These are phyloP conservation scores for Regulus satrapa DNA, from an alignment of 2,113 vertebrate species.

Conservation along the genomic window DNA sequence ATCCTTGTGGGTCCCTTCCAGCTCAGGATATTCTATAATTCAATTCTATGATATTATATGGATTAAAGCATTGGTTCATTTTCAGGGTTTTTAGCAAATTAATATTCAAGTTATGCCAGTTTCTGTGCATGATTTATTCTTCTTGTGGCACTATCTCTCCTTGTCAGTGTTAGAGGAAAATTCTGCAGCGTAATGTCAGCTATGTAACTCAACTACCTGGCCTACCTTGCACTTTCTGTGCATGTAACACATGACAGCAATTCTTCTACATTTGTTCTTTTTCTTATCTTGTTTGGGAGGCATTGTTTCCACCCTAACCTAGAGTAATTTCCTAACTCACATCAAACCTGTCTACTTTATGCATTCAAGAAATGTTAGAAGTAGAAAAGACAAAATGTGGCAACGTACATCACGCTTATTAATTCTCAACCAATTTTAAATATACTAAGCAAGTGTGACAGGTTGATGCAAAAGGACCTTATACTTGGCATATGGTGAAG, in stretches of 20 bases:
- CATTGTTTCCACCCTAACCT: not conserved
- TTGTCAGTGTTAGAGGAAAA: not conserved
- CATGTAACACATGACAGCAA: not conserved
- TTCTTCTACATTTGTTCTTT: not conserved
- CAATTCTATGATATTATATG: not conserved
- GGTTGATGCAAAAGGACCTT: not conserved
- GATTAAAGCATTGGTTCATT: not conserved
- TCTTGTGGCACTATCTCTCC: not conserved
- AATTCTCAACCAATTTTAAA: slow-evolving; percentile 28
- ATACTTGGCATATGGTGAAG: not conserved
- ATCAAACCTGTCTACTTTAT: not conserved
- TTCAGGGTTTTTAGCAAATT: not conserved
- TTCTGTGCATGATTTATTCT: not conserved
- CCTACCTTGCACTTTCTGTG: not conserved
- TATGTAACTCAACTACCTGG: not conserved
- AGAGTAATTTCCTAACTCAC: not conserved
- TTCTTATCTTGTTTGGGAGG: not conserved
- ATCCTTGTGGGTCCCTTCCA: not conserved
- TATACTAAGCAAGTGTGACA: not conserved
- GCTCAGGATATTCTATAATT: not conserved
- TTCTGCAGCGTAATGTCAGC: not conserved
- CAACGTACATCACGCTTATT: not conserved
- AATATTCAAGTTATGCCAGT: not conserved
- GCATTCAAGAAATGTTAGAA: not conserved
- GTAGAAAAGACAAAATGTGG: not conserved